Conservation (phyloP, 2,888 invertebrate species). For the Argyra leucocephala region DNA sequence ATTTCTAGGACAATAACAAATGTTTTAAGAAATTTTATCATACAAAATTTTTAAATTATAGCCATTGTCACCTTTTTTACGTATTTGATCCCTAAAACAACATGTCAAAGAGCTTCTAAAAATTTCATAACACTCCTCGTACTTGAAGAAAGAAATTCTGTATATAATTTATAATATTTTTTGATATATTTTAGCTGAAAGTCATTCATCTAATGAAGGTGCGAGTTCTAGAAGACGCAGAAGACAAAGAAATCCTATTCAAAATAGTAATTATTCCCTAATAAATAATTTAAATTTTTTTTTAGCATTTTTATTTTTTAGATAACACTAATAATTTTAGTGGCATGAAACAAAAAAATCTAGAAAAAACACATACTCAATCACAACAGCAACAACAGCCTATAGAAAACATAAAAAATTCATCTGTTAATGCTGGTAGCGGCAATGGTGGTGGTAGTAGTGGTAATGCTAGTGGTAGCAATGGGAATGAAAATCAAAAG, state of each 20-base stretch:
- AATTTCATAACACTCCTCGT: too few relatives aligned
- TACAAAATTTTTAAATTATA: too few relatives aligned
- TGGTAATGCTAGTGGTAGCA: slow-evolving; percentile 25
- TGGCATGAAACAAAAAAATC: slow-evolving; percentile 37
- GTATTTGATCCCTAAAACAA: too few relatives aligned
- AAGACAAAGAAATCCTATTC: slow-evolving; percentile 39
- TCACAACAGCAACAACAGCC: slow-evolving; percentile 4
- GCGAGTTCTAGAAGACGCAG: slow-evolving; percentile 40
- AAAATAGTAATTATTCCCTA: slow-evolving; percentile 29
- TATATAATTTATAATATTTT: too few relatives aligned
- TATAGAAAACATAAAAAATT: slow-evolving; percentile 12
- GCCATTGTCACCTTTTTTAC: too few relatives aligned
- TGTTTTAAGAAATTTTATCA: too few relatives aligned
- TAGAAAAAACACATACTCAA: slow-evolving; percentile 28
- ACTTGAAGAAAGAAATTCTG: too few relatives aligned
- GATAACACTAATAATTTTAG: slow-evolving; percentile 39
- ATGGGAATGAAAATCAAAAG: background rate
- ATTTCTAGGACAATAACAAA: too few relatives aligned
- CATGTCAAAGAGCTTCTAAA: too few relatives aligned
- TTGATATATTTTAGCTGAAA: slow-evolving; percentile 42
- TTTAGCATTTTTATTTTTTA: slow-evolving; percentile 20
- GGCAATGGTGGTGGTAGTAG: slow-evolving; percentile 22
- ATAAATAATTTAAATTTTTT: background rate
- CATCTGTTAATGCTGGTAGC: background rate
- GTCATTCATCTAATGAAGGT: slow-evolving; percentile 43